Base-by-base conservation (phyloP, 2,113 vertebrate genomes). In the Vidua macroura region DNA sequence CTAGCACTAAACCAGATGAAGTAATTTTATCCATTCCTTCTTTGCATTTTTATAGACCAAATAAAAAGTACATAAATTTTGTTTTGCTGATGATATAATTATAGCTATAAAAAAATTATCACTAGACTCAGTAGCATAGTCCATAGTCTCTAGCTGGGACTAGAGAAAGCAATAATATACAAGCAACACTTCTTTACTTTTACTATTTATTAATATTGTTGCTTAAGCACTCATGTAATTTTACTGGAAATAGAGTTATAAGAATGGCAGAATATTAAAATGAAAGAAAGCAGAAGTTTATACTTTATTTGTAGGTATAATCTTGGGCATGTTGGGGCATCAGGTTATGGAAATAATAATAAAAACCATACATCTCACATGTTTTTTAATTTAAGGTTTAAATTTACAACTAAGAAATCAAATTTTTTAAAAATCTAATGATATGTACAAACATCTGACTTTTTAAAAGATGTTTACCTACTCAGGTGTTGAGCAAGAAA, bases 71-170 rank as follows among this genome's bases (percentile, higher is more conserved):
- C 37, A 86, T 95, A 95, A 82, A 96, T 95, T 96, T 92, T 86
- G 14, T 91, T 97, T 95, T 92, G 93, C 74, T 91, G 52, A 91
- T 86, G 88, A 62, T 88, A 77, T 96, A 77, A 92, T 95, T 69
- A 89, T 56, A 88, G 59, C 86, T 85, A 73, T 97, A 95, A 98
- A 97, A 96, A 96, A 86, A 27, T 72, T 97, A 97, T 86, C n/a
- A 64, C 77, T 91, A 64, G 81, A 81, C 80, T 96, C 91, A 79
- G 63, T 94, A 96, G 59, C 84, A 72, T 67, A 94, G 58, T 52
- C 66, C 35, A 64, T 87, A 96, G 23, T 80, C 35, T 35, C 35
- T 35, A 35, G 10, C 55, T 74, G 28, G n/a, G 78, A 80, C 28
- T 82, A 86, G 25, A 91, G 72, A 74, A 73, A 93, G 37, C 31